Evolutionary conservation across 30 jellyfish, hydroid and myxozoan genomes (phyloP).

Genomic region (Thelohanellus kitauei): DNA sequence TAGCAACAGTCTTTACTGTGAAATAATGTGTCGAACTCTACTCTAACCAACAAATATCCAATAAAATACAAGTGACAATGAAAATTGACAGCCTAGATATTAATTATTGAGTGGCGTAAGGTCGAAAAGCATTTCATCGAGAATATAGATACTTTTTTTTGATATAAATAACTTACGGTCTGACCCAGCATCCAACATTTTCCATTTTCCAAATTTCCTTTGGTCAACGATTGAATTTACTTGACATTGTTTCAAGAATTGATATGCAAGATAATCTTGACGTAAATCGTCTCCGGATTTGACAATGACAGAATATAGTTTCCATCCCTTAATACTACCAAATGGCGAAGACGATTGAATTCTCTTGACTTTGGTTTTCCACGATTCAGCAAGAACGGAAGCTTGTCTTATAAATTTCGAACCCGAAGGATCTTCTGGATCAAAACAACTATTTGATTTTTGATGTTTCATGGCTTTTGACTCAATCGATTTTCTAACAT

Average conservation of each 20-base stretch:
- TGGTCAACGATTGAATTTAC: slow-evolving; percentile 4
- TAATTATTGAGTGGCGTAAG: no score
- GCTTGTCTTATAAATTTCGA: no score
- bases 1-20: no score
- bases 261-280: slow-evolving; percentile 85
- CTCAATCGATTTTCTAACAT: no score
- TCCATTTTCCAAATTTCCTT: neutral
- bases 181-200: neutral
- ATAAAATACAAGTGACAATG: no score
- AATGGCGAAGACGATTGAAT: neutral
- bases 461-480: no score
- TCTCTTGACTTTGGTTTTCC: neutral
- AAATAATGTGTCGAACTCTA: no score
- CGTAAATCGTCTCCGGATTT: slow-evolving; percentile 89
- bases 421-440: no score
- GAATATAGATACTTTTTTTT: neutral
- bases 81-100: no score
- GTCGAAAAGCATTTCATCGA: neutral
- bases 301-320: slow-evolving; percentile 57
- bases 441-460: no score
- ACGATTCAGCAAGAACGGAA: no score
- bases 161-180: neutral
- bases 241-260: slow-evolving; percentile 41
- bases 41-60: no score
- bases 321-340: neutral